Percentiles rank a stretch among this genome's conserved stretches.
phyloP scores from a whole-genome alignment of 2,113 vertebrate species.

The Zapus hudsonius region DNA sequence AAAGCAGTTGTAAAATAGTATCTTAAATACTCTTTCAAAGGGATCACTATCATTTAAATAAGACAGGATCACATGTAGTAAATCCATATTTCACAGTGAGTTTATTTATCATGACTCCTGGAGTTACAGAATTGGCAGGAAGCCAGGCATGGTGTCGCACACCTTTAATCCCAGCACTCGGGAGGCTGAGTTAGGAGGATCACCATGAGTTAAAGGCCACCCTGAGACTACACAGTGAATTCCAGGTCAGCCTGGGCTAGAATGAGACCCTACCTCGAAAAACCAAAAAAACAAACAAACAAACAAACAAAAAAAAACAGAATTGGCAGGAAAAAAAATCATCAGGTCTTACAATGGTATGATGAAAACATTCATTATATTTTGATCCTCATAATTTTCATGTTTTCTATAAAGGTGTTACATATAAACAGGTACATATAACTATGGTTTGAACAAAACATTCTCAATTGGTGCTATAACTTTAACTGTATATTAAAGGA shows the following conservation, averaged over 20 bases:
- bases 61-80: not conserved
- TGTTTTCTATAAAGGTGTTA: no score
- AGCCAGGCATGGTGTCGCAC: no score
- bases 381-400: not conserved
- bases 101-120: not conserved
- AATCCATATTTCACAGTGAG: not conserved
- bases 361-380: not conserved
- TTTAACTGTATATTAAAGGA: slow-evolving; percentile 34
- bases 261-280: no score
- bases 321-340: not conserved
- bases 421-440: not conserved
- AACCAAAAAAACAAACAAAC: no score
- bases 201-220: no score
- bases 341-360: not conserved
- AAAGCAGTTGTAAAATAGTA: not conserved
- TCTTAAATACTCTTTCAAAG: not conserved
- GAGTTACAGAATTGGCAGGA: not conserved
- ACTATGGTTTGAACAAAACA: not conserved
- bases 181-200: no score
- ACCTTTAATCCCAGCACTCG: no score
- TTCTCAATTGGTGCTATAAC: not conserved
- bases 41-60: not conserved
- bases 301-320: no score
- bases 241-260: no score
- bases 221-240: no score